Base-by-base conservation (phyloP, 2,888 invertebrate species). In the Aphodius sticticus region DNA sequence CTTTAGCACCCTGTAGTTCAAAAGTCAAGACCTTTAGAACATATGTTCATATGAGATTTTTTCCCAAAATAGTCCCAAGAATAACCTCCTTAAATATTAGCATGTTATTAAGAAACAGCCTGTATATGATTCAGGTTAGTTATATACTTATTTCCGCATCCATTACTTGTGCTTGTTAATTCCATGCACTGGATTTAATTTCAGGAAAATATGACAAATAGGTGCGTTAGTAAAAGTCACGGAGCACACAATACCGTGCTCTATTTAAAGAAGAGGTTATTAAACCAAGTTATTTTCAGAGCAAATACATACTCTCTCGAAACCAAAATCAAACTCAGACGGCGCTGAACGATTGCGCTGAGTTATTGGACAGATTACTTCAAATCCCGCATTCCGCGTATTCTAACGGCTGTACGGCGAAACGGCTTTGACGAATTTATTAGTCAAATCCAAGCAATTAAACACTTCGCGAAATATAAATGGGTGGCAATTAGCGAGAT, bases 401-500 rank as follows among this genome's bases (percentile, higher is more conserved):
- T 53, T 53, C 53, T 53, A 53, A 53, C 53, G 53, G 53, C 53
- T 5, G 53, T 53, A 53, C 53, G 7, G 3, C 2, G 53, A 12
- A 53, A 12, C 53, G 53, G 53, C 53, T 53, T 53, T 53, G 53
- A 53, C 53, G 53, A 53, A 53, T 53, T 53, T 53, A 53, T 53
- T 53, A 53, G 53, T 53, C 53, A 53, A 71, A 71, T 16, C 35
- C 26, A 71, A 36, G 36, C 74, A 74, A 74, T 74, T 74, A 74
- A 37, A 37, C 37, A 37, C 36, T 74, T n/a, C 37, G n/a, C 26
- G 7, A 74, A 74, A 74, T 74, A 74, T 37, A 74, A 74, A 74
- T 74, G 74, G 53, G 16, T 36, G 36, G 74, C 74, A 74, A 74
- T 74, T 74, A 74, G 37, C 74, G 36, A 74, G 74, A 74, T 74